These are phyloP conservation scores for Mycalesis mineus DNA, from an alignment of 2,888 invertebrate species.

Conservation along the genomic window DNA sequence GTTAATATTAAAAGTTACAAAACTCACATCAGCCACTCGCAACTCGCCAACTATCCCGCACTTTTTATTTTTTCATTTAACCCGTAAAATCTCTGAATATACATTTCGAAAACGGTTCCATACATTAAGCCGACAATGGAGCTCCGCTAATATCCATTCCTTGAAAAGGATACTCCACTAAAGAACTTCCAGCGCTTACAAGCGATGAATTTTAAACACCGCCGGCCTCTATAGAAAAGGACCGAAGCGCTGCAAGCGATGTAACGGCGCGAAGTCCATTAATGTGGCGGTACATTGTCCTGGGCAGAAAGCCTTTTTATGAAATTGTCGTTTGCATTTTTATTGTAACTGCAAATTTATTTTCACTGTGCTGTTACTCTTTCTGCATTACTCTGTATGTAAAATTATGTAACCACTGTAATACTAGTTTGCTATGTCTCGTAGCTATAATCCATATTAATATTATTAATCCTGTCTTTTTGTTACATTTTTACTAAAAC, in stretches of 20 bases:
- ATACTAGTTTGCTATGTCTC: too few relatives aligned
- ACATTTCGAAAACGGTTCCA: background rate
- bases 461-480: too few relatives aligned
- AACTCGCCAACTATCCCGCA: background rate
- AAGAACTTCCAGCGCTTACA: slow-evolving; percentile 3
- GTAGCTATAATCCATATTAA: too few relatives aligned
- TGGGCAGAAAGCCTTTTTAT: slow-evolving; percentile 10
- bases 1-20: too few relatives aligned
- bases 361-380: background rate
- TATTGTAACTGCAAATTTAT: background rate
- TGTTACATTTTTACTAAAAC: too few relatives aligned
- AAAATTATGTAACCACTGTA: too few relatives aligned
- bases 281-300: slow-evolving; percentile 20
- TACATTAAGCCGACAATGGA: slow-evolving; percentile 1
- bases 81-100: background rate
- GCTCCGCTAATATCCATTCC: slow-evolving; percentile 1
- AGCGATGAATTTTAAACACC: slow-evolving; percentile 9
- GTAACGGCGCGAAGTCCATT: slow-evolving; percentile 15
- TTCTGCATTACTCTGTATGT: background rate
- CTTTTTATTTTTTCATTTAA: slow-evolving; percentile 3
- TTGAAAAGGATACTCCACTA: background rate
- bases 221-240: slow-evolving; percentile 1
- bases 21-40: background rate
- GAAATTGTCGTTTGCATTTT: slow-evolving; percentile 13
- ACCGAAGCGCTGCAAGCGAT: slow-evolving; percentile 1